Base-by-base conservation (phyloP, 1,140 invertebrate species). In the Ruditapes philippinarum region DNA sequence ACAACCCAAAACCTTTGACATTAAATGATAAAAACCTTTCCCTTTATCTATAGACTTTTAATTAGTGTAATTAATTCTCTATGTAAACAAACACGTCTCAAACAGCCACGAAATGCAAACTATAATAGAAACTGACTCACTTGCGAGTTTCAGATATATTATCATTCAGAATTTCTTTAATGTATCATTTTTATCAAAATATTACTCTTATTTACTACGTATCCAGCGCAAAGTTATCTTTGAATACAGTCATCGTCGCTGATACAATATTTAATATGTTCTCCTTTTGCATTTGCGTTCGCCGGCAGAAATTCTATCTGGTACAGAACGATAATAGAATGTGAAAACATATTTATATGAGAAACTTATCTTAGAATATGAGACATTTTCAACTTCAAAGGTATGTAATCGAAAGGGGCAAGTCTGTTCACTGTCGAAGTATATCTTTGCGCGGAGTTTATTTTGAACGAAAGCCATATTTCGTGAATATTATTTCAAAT, bases 261-360 rank as follows among this genome's bases (percentile, higher is more conserved):
- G 74, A 78, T 78, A 78, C 28, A 36, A 78, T 78, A 49, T 78
- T 33, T 57, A 78, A 78, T 78, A 78, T 78, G 74, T 40, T 25
- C 28, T 31, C 12, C 42, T 51, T 74, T 74, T 54, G 31, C 74
- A 36, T 36, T 73, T 36, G 45, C 45, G 5, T 2, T 31, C 28
- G 28, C 36, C 36, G 2, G 25, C 45, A 51, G 42, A 36, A 36
- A 31, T n/a, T 22, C 25, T 51, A 54, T 78, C 74, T 51, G 74
- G 25, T 78, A 31, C 45, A 22, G 36, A 51, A 78, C 36, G 74
- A 78, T 78, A 78, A 54, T 36, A 78, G 54, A 54, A 78, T 51
- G 74, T 54, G 74, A 78, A 78, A 78, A 78, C 74, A 78, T 78
- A 78, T 78, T 78, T 78, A 51, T 78, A 78, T 78, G 33, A 4